Percentiles rank a stretch among this genome's conserved stretches.
Conservation (phyloP, 2,797 vertebrate genomes). For the Oryzias sinensis region DNA sequence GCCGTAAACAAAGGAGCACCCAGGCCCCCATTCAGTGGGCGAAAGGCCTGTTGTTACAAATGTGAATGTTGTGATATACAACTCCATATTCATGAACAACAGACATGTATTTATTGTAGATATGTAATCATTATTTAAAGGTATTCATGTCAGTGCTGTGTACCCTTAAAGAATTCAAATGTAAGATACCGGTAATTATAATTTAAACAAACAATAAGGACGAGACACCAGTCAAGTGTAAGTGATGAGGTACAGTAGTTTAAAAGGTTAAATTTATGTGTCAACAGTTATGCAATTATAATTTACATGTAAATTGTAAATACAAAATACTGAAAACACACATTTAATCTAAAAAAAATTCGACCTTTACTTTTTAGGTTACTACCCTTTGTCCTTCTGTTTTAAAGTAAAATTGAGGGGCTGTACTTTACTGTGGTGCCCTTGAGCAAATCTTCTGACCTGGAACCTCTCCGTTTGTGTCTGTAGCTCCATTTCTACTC, state of each 20-base stretch:
- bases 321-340: no score
- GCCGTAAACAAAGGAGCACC: conserved; percentile 90
- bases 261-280: no score
- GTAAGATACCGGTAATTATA: neutral
- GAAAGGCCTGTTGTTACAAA: conserved; percentile 85
- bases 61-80: conserved; percentile 70
- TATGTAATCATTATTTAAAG: conserved; percentile 59
- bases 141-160: conserved; percentile 14
- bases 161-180: neutral
- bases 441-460: conserved; percentile 54
- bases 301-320: no score
- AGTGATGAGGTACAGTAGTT: no score
- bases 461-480: conserved; percentile 72
- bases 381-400: no score
- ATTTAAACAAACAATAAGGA: no score
- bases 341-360: no score
- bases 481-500: conserved; percentile 80
- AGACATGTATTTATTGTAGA: conserved; percentile 64
- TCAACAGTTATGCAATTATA: no score
- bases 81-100: conserved; percentile 36
- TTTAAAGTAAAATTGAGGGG: no score
- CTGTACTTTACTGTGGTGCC: no score
- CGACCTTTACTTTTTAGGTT: no score
- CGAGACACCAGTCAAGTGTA: no score
- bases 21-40: conserved; percentile 90